A percentile compares a stretch with the other conserved stretches of the same genome.
Conservation (phyloP, 2,888 invertebrate species). For the Dryadula phaetusa region DNA sequence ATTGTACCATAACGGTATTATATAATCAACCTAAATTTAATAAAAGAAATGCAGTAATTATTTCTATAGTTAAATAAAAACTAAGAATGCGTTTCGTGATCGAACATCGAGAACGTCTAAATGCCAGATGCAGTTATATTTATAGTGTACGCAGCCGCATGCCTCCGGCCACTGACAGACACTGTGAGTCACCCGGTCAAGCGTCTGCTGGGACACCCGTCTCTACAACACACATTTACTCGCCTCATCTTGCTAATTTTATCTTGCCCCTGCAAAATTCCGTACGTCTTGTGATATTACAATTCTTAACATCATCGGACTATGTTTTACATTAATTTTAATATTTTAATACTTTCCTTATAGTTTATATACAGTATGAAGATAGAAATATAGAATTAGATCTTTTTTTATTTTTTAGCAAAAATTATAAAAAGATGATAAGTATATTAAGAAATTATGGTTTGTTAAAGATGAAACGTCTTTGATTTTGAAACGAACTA, state of each 20-base stretch:
- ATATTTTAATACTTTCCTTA: not conserved
- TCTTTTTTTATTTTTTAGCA: not conserved
- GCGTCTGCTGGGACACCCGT: conserved; percentile 76
- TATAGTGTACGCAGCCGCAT: conserved; percentile 70
- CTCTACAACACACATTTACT: conserved; percentile 45
- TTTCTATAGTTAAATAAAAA: conserved; percentile 47
- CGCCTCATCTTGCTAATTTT: conserved; percentile 29
- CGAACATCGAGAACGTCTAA: conserved; percentile 76
- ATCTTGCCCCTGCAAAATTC: conserved; percentile 31
- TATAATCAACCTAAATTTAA: not conserved
- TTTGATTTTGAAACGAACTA: conserved; percentile 48
- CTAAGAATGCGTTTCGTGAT: conserved; percentile 65
- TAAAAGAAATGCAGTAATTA: not conserved
- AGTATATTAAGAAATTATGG: conserved; percentile 1
- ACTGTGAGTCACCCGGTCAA: conserved; percentile 72
- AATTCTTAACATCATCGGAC: conserved; percentile 7
- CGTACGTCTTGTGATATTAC: conserved; percentile 24
- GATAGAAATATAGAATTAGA: not conserved
- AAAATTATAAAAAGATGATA: not conserved
- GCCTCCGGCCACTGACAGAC: conserved; percentile 48
- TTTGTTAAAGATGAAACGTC: conserved; percentile 41
- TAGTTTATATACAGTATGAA: not conserved
- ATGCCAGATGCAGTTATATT: conserved; percentile 80
- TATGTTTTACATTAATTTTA: conserved; percentile 19
- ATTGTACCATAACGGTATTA: too few species aligned